Evolutionary conservation across 2,797 vertebrate genomes (phyloP).

Genomic region (Chelon auratus): DNA sequence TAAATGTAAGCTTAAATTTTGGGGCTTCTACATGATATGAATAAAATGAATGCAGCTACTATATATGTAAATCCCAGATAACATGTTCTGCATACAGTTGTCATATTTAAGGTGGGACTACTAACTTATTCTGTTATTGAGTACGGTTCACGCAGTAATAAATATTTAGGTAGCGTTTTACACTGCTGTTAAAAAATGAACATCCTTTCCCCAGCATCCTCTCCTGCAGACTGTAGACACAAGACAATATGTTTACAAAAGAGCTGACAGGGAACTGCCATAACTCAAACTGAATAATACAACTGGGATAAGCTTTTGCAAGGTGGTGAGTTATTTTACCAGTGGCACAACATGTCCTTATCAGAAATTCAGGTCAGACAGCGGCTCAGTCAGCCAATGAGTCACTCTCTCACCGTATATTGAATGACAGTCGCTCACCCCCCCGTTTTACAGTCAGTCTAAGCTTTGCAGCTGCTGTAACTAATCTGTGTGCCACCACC

Average conservation of each 20-base stretch:
- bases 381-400: slow-evolving; percentile 36
- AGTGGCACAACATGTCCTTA: slow-evolving; percentile 25
- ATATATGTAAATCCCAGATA: neutral
- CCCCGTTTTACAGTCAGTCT: slow-evolving; percentile 15
- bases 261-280: slow-evolving; percentile 28
- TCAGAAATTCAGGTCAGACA: slow-evolving; percentile 47
- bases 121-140: neutral
- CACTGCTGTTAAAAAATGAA: slow-evolving; percentile 1
- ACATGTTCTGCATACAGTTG: neutral
- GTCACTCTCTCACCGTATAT: slow-evolving; percentile 13
- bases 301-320: slow-evolving; percentile 29
- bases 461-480: neutral
- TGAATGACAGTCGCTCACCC: slow-evolving; percentile 5
- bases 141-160: slow-evolving; percentile 6
- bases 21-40: neutral
- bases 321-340: slow-evolving; percentile 31
- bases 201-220: slow-evolving; percentile 2
- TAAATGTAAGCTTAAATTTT: neutral
- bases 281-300: slow-evolving; percentile 46
- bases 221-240: neutral
- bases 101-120: neutral
- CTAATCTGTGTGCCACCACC: slow-evolving; percentile 13
- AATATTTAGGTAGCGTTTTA: slow-evolving; percentile 22
- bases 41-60: neutral
- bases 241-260: slow-evolving; percentile 44